Evolutionary conservation across 64 coral and sea anemone species (phyloP).

Genomic region (Montipora efflorescens): DNA sequence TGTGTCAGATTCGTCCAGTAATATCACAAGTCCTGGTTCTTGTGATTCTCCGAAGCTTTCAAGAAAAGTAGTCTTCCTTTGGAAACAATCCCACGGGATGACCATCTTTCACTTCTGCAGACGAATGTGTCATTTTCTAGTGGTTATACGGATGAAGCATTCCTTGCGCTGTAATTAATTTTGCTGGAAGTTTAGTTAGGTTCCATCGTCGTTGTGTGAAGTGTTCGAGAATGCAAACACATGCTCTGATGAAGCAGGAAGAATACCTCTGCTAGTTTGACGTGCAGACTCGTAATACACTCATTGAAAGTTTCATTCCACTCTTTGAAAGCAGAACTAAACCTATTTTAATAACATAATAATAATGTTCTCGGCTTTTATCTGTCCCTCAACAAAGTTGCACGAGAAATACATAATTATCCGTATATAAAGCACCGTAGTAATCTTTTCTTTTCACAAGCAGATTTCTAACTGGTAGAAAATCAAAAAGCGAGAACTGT

Average conservation of each 20-base stretch:
- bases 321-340: conserved; percentile 28
- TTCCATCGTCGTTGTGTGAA: conserved; percentile 32
- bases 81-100: background rate
- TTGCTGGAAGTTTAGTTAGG: conserved; percentile 1
- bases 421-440: too few species aligned
- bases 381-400: too few species aligned
- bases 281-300: background rate
- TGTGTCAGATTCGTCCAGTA: background rate
- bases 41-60: conserved; percentile 21
- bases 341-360: background rate
- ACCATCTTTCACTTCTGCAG: conserved; percentile 8
- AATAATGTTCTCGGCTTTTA: too few species aligned
- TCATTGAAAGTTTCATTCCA: conserved; percentile 6
- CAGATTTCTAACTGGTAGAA: too few species aligned
- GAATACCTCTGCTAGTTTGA: background rate
- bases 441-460: too few species aligned
- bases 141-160: background rate
- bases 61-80: conserved; percentile 8
- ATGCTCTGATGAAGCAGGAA: background rate
- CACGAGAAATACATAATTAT: background rate
- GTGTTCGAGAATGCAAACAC: background rate
- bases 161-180: background rate
- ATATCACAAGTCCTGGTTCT: background rate
- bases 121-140: background rate
- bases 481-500: too few species aligned